These are phyloP conservation scores for Drosophila cardini DNA, from an alignment of 1,140 invertebrate genomes.

Conservation along the genomic window DNA sequence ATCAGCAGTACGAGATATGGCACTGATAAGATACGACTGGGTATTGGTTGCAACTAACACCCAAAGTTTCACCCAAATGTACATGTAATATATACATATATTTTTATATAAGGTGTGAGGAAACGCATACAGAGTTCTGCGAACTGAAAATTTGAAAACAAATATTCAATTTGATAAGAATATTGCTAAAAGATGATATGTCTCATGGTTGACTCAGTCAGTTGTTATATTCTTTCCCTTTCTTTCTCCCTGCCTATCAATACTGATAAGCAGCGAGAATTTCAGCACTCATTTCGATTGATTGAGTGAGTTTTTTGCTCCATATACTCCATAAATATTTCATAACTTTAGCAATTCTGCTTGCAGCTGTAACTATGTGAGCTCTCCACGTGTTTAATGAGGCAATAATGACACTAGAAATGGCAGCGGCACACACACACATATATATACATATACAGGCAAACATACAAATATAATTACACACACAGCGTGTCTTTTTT, in stretches of 20 bases:
- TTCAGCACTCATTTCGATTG: conserved; percentile 5
- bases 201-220: neutral
- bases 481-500: conserved; percentile 14
- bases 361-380: neutral
- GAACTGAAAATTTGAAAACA: conserved; percentile 21
- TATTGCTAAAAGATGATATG: conserved; percentile 16
- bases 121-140: conserved; percentile 25
- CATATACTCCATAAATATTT: conserved; percentile 11
- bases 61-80: conserved; percentile 17
- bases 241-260: conserved; percentile 5
- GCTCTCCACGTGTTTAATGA: conserved; percentile 42
- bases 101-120: conserved; percentile 43
- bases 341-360: conserved; percentile 14
- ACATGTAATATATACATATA: neutral
- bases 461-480: neutral
- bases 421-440: conserved; percentile 1
- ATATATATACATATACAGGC: conserved; percentile 1
- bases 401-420: conserved; percentile 16
- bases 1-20: conserved; percentile 44
- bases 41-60: conserved; percentile 22
- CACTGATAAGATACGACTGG: conserved; percentile 60
- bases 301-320: conserved; percentile 19
- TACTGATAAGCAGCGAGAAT: conserved; percentile 25
- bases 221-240: neutral
- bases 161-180: conserved; percentile 51